Base-by-base conservation (phyloP, 2,888 invertebrate species). In the Phortica okadai region DNA sequence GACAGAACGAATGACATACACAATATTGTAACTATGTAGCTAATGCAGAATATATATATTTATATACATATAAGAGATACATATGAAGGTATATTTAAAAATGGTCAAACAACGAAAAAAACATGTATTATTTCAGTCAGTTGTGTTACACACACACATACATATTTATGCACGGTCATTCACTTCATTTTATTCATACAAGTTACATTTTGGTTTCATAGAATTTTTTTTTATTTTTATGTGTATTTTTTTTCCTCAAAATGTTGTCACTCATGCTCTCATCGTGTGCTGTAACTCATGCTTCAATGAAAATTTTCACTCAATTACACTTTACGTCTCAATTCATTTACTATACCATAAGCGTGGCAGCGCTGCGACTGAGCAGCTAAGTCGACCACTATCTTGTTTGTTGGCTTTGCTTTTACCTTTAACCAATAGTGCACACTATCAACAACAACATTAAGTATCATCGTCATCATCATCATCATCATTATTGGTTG, bases 291-390 rank as follows among this genome's bases (percentile, higher is more conserved):
- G 33, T 74, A 82, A 83, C 83, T 86, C 82, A 82, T 85, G 84
- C 86, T 85, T 83, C 84, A 88, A 78, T 89, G 85, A 83, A 87
- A 87, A 82, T 88, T 80, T 89, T 87, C 90, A 85, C 89, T 90
- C 89, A 89, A 89, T 89, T 89, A 88, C 84, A 80, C 86, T 89
- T 88, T 85, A 88, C 85, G 85, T 84, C 89, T 89, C 89, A 88
- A 88, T 88, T 83, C 81, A 82, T 77, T 78, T 83, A 84, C 82
- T 82, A 83, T 83, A 84, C 82, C 81, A 83, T 77, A 79, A 80
- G 33, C 54, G 54, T 6, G 54, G 3, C 54, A 6, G 54, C 54
- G 54, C 10, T n/a, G 54, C 11, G 11, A 54, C 2, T n/a, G n/a
- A 21, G 54, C 54, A n/a, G n/a, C 54, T 10, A 5, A 14, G 54